Percentiles rank a stretch among this genome's conserved stretches.
Conservation (phyloP, 2,113 vertebrate species). For the Prochilodus magdalenae region DNA sequence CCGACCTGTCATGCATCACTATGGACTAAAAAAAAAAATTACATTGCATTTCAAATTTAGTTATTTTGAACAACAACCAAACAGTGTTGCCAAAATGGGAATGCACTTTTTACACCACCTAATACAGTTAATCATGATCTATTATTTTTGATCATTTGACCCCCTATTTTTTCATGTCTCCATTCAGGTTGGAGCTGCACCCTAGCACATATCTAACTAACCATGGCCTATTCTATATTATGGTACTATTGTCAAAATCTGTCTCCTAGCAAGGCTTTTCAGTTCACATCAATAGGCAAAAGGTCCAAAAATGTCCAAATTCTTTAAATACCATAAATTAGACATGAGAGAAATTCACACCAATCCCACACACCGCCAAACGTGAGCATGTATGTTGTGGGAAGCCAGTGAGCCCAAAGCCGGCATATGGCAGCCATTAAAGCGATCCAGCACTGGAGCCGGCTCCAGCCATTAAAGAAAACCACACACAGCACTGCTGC, state of each 20-base stretch:
- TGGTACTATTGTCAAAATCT: background rate
- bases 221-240: background rate
- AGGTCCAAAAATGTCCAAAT: conserved; percentile 3
- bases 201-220: background rate
- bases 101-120: too few relatives aligned
- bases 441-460: conserved; percentile 49
- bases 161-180: too few relatives aligned
- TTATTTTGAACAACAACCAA: too few relatives aligned
- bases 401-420: conserved; percentile 49
- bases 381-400: conserved; percentile 51
- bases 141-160: too few relatives aligned
- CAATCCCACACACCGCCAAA: conserved; percentile 51
- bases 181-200: background rate
- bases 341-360: conserved; percentile 44
- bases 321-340: conserved; percentile 34
- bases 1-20: too few relatives aligned
- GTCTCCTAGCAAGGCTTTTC: background rate
- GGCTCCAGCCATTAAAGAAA: conserved; percentile 62
- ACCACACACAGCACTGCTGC: conserved; percentile 55
- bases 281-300: background rate
- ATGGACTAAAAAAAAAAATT: too few relatives aligned
- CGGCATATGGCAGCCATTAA: conserved; percentile 58
- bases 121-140: too few relatives aligned
- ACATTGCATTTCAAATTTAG: too few relatives aligned
- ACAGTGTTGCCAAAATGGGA: too few relatives aligned